Evolutionary conservation across 1,140 invertebrate genomes (phyloP).

Genomic region (Hyphantria cunea): DNA sequence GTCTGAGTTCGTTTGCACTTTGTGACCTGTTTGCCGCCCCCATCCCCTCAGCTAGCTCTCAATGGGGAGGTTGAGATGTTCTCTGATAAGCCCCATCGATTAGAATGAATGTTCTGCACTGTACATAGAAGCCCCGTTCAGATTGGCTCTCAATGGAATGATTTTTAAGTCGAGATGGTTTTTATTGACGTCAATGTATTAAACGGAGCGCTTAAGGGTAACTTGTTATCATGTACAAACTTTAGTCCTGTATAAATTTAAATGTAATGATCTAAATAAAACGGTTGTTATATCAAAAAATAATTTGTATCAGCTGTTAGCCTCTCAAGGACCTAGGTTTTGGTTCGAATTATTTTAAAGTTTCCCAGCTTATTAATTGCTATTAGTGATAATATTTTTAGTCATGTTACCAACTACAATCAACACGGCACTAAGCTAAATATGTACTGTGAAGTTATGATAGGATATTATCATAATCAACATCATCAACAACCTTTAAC

Average conservation of each 20-base stretch:
- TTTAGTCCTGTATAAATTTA: neutral
- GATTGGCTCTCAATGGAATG: slow-evolving; percentile 3
- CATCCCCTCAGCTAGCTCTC: slow-evolving; percentile 35
- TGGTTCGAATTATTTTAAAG: no score
- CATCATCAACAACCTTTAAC: no score
- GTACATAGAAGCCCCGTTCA: neutral
- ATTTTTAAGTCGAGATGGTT: neutral
- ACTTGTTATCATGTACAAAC: no score
- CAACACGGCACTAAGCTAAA: no score
- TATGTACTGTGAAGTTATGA: no score
- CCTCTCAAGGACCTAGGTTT: no score
- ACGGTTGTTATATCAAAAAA: neutral
- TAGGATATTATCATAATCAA: no score
- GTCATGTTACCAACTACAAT: no score
- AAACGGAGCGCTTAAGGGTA: neutral
- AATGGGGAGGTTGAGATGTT: slow-evolving; percentile 33
- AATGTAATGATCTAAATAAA: neutral
- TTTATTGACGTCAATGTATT: neutral
- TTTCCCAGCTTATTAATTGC: no score
- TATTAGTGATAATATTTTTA: no score
- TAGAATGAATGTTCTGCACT: slow-evolving; percentile 34
- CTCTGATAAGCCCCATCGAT: slow-evolving; percentile 46
- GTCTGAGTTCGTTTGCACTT: slow-evolving; percentile 63
- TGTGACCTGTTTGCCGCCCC: slow-evolving; percentile 42
- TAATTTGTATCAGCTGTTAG: neutral